phyloP scores from a whole-genome alignment of 2,113 vertebrate species.

The Lutjanus erythropterus region DNA sequence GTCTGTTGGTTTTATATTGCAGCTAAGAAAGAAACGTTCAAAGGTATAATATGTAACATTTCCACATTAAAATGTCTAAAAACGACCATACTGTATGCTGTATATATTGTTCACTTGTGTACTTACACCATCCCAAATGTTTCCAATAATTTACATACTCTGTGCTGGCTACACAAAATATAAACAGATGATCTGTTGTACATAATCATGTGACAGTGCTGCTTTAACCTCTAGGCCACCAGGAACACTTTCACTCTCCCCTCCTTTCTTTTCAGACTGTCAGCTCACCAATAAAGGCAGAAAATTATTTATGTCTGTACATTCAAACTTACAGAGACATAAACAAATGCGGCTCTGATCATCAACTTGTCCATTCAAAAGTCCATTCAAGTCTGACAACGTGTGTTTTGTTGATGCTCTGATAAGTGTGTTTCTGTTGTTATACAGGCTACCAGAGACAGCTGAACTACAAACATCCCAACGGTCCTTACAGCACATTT shows the following conservation, averaged over 20 bases:
- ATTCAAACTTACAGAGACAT: neutral
- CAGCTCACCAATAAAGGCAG: no score
- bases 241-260: no score
- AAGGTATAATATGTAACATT: no score
- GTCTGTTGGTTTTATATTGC: neutral
- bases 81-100: no score
- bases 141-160: no score
- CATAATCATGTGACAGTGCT: neutral
- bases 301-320: neutral
- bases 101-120: no score
- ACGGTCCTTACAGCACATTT: constrained; percentile 91
- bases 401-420: neutral
- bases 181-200: neutral
- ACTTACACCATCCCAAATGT: no score
- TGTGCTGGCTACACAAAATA: neutral
- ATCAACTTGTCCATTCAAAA: neutral
- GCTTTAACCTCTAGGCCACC: neutral
- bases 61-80: no score
- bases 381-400: neutral
- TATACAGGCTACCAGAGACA: constrained; percentile 90
- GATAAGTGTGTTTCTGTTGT: neutral
- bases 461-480: constrained; percentile 86
- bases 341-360: neutral
- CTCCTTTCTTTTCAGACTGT: neutral
- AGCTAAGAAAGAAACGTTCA: neutral